Evolutionary conservation across 2,888 invertebrate species (phyloP), one percentile per base, ranked within the genome.

Genomic region (Eugnorisma glareosa): DNA sequence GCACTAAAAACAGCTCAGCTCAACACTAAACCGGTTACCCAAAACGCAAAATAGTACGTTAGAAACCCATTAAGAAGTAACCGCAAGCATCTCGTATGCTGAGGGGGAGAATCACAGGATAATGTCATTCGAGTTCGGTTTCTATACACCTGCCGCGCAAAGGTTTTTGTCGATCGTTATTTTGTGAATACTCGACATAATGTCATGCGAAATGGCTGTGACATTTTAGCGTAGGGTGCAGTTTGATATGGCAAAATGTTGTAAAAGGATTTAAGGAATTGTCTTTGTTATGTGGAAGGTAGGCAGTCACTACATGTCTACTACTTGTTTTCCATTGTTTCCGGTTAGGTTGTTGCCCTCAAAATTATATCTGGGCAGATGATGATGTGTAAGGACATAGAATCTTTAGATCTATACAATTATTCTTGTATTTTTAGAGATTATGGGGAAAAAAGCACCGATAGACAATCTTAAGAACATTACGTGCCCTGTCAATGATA

Each of bases 21-120:
- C 74, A 21, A 72, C 67, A 69, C 72, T 85, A 82, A 84, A 79
- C 75, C 72, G 69, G 73, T 81, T 76, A 66, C 79, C 66, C 71
- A 82, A 82, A 84, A 82, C 79, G 81, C 74, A 79, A 78, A 80
- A 86, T 82, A 85, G 77, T 82, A 86, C 77, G 75, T 77, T 75
- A 67, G 73, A 77, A 86, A 79, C 83, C 82, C 85, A 90, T 89
- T 89, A 89, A 73, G 86, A 76, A 57, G 79, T 81, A 91, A 89
- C 91, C 90, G 72, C 87, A 81, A 81, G 70, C 81, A 88, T 90
- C 86, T 86, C 82, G 84, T 90, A 89, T 89, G 89, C 90, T 87
- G 66, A 75, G 73, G 78, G 77, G 66, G 83, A 85, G 84, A 81
- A 80, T 84, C 75, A 69, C 54, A 48, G 66, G 71, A 74, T 83